Conservation (phyloP, 2,113 vertebrate species). For the Pollachius pollachius region DNA sequence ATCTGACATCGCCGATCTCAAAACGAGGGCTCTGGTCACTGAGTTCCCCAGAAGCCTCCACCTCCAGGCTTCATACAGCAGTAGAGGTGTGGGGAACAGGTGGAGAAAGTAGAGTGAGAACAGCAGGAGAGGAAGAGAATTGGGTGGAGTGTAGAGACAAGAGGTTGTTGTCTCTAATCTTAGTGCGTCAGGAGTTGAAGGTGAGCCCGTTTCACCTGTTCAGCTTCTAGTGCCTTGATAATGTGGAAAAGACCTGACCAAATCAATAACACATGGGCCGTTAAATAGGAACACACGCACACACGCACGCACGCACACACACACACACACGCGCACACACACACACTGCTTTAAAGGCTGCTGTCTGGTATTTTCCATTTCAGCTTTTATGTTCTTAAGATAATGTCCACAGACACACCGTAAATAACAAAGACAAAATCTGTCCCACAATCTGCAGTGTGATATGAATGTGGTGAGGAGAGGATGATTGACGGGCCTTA, state of each 20-base stretch:
- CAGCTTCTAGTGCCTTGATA: slow-evolving; percentile 3
- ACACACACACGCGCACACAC: slow-evolving; percentile 6
- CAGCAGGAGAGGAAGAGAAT: no score
- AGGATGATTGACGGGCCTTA: slow-evolving; percentile 32
- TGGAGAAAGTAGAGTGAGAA: no score
- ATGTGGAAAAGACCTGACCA: slow-evolving; percentile 13
- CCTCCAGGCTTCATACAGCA: no score
- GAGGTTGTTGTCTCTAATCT: no score
- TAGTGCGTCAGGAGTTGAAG: background rate
- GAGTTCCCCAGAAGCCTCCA: no score
- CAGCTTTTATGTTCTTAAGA: background rate
- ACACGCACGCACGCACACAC: background rate
- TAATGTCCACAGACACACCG: background rate
- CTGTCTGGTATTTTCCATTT: background rate
- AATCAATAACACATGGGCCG: slow-evolving; percentile 41
- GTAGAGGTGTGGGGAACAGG: background rate
- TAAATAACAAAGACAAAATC: slow-evolving; percentile 18
- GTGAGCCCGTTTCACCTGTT: slow-evolving; percentile 7
- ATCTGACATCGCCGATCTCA: no score
- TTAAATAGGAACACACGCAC: background rate
- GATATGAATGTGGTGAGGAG: slow-evolving; percentile 1
- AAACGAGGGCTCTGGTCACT: no score
- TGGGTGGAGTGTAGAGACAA: no score
- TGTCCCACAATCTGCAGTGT: slow-evolving; percentile 35
- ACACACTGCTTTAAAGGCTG: background rate